Percentiles rank a stretch among this genome's conserved stretches.
Evolutionary conservation across 2,113 vertebrate species (phyloP).

Genomic region (Amphiprion percula): DNA sequence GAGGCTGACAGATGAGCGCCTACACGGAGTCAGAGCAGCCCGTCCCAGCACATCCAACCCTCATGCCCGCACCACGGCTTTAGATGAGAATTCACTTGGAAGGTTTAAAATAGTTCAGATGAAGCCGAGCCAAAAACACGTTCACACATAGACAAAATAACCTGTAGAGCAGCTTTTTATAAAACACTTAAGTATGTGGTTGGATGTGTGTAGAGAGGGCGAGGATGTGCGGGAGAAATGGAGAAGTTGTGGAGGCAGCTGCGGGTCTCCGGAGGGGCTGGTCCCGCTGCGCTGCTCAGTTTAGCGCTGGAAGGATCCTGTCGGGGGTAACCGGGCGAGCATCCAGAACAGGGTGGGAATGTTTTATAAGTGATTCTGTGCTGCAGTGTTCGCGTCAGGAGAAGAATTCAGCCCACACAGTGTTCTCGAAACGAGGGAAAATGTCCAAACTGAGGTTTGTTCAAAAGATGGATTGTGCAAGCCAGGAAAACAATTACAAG

Average conservation of each 20-base stretch:
- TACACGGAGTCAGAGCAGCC: neutral
- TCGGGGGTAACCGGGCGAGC: neutral
- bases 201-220: neutral
- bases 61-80: neutral
- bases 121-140: neutral
- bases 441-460: neutral
- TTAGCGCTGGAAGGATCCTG: too few relatives aligned
- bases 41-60: too few relatives aligned
- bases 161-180: conserved; percentile 46
- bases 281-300: neutral
- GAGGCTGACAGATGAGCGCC: too few relatives aligned
- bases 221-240: neutral
- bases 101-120: neutral
- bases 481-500: too few relatives aligned
- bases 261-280: conserved; percentile 19
- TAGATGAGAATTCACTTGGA: neutral
- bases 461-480: neutral
- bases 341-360: conserved; percentile 25
- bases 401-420: neutral
- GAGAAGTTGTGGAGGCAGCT: neutral
- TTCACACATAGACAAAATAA: neutral
- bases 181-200: neutral
- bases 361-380: neutral
- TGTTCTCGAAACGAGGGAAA: neutral
- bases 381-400: neutral